phyloP scores from a whole-genome alignment of 2,797 vertebrate species.

The Silurus lanzhouensis region DNA sequence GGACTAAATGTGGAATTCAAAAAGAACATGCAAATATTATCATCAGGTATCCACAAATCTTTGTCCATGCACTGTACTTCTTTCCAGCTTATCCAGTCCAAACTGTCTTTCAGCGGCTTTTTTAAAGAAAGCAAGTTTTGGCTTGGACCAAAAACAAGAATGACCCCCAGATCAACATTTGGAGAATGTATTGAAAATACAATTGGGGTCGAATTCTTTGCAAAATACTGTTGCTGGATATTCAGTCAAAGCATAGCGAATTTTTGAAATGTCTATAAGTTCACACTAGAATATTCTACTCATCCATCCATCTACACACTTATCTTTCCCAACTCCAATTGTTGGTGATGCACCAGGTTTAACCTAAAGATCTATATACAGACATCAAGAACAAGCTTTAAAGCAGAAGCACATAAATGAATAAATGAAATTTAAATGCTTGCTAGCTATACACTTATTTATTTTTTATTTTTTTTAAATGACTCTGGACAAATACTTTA shows the following conservation, averaged over 20 bases:
- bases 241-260: conserved; percentile 29
- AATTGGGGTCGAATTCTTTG: neutral
- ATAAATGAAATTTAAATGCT: conserved; percentile 26
- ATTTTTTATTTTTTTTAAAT: conserved; percentile 5
- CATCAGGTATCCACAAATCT: too few relatives aligned
- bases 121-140: neutral
- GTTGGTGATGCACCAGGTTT: neutral
- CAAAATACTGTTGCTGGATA: conserved; percentile 4
- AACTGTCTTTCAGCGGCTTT: neutral
- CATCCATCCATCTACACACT: neutral
- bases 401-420: conserved; percentile 29
- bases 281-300: conserved; percentile 23
- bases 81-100: neutral
- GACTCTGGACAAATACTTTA: conserved; percentile 40
- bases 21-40: too few relatives aligned
- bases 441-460: conserved; percentile 38
- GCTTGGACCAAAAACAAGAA: neutral
- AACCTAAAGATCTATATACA: neutral
- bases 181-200: neutral
- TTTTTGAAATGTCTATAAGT: conserved; percentile 36
- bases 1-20: too few relatives aligned
- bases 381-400: conserved; percentile 12
- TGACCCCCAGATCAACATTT: neutral
- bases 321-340: neutral
- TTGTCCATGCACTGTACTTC: too few relatives aligned